Evolutionary conservation across 2,888 invertebrate genomes (phyloP), one percentile per base, ranked within the genome.

Genomic region (Parnassius glacialis): DNA sequence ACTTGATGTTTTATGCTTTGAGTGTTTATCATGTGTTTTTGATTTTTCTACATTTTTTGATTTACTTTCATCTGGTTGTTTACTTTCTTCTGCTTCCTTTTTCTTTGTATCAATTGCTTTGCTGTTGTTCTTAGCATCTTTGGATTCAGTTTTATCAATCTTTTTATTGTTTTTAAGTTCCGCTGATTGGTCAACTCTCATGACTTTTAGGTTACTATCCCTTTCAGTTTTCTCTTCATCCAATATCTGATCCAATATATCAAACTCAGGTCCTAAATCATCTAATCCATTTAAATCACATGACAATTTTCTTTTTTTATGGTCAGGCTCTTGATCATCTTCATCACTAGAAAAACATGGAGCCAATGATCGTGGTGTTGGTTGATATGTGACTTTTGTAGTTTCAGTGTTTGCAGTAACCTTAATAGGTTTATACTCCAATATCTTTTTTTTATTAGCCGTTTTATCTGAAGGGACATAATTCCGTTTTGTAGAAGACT

Each of bases 281-380:
- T 92, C 92, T 51, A 92, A 75, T 7, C 83, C 85, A 74, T 89
- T 88, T 1, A 91, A 74, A 66, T 90, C 90, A 76, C 67, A 78
- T 56, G 87, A 81, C 56, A 84, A 52, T 73, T 88, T 91, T 42
- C 64, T 72, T 76, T 87, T 92, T 65, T 92, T 92, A 16, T 61
- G 60, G 11, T 78, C 75, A 62, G 90, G 87, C 71, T 90, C 91
- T 85, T 34, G 7, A 34, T 86, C 59, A 53, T 91, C 90, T 71
- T 92, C 92, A 77, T 92, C 92, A 80, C 92, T 92, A 45, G 92
- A 92, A 73, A 92, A 91, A 68, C 88, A 89, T 61, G 92, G 90
- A 53, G 84, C 89, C 59, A 87, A 76, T 12, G 85, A 80, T 54
- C 85, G 77, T 25, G 92, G 92, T 25, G 92, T 92, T 9, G 92